These are phyloP conservation scores for Diplazon laetatorius DNA, from an alignment of 2,888 invertebrate genomes.

Conservation along the genomic window DNA sequence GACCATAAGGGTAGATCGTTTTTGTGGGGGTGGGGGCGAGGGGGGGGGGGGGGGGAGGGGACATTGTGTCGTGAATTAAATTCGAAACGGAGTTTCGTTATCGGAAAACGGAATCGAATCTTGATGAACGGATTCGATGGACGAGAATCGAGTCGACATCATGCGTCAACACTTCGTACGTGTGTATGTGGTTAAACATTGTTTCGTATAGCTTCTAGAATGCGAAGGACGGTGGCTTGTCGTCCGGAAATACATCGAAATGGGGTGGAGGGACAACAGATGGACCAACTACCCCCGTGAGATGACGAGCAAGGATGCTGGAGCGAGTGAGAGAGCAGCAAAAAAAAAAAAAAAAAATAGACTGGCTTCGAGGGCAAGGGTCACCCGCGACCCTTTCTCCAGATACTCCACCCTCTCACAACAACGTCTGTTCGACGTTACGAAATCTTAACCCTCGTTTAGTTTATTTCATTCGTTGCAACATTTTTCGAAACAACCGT, in stretches of 20 bases:
- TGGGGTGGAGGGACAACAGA: constrained; percentile 70
- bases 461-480: too few relatives aligned
- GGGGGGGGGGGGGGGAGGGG: too few relatives aligned
- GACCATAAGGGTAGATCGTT: background rate
- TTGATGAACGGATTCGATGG: constrained; percentile 34
- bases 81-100: constrained; percentile 48
- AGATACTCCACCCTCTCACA: constrained; percentile 71
- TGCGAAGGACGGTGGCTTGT: constrained; percentile 63
- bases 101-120: constrained; percentile 58
- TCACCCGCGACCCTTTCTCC: constrained; percentile 67
- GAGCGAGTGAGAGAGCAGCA: constrained; percentile 42
- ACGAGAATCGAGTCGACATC: constrained; percentile 38
- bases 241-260: constrained; percentile 43
- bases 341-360: constrained; percentile 52
- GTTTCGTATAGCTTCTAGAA: constrained; percentile 51
- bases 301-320: constrained; percentile 66
- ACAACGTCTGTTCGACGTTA: constrained; percentile 75
- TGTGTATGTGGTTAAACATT: background rate
- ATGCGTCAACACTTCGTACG: constrained; percentile 11
- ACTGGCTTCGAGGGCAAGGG: constrained; percentile 67
- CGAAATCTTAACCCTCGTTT: too few relatives aligned
- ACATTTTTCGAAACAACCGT: too few relatives aligned
- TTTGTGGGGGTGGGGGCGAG: too few relatives aligned
- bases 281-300: constrained; percentile 80
- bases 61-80: constrained; percentile 41